These are phyloP conservation scores for Agrilus mali DNA, from an alignment of 2,888 invertebrate genomes.

Conservation along the genomic window DNA sequence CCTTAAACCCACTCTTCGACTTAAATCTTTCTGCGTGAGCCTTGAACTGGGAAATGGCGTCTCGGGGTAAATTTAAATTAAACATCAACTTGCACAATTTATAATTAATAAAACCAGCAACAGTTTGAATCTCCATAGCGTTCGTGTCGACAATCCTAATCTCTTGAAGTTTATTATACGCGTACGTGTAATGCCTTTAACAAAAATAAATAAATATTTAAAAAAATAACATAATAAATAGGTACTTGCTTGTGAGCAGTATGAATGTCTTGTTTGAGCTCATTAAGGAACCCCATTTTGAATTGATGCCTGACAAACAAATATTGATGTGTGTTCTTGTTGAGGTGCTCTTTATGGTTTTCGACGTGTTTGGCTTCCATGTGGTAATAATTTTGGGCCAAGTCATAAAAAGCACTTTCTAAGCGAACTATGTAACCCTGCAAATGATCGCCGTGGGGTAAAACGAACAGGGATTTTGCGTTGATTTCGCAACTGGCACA, in stretches of 20 bases:
- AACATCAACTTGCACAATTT: conserved; percentile 90
- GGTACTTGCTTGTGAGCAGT: conserved; percentile 56
- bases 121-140: conserved; percentile 81
- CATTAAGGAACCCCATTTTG: conserved; percentile 91
- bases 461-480: conserved; percentile 81
- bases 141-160: conserved; percentile 82
- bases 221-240: too few relatives aligned
- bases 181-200: conserved; percentile 66
- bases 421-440: conserved; percentile 60
- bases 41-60: conserved; percentile 90
- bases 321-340: conserved; percentile 82
- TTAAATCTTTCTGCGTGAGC: conserved; percentile 86
- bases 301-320: conserved; percentile 92
- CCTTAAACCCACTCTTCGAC: conserved; percentile 64
- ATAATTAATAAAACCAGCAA: conserved; percentile 92
- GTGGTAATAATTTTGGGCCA: conserved; percentile 86
- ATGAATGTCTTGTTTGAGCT: conserved; percentile 79
- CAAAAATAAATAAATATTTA: conserved; percentile 6
- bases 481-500: conserved; percentile 86
- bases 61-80: conserved; percentile 75
- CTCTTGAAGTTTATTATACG: conserved; percentile 83
- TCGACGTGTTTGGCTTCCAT: conserved; percentile 78
- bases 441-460: conserved; percentile 79
- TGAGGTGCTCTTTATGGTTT: conserved; percentile 79
- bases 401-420: conserved; percentile 88